These are phyloP conservation scores for Atethmia centrago DNA, from an alignment of 2,888 invertebrate species.

Conservation along the genomic window DNA sequence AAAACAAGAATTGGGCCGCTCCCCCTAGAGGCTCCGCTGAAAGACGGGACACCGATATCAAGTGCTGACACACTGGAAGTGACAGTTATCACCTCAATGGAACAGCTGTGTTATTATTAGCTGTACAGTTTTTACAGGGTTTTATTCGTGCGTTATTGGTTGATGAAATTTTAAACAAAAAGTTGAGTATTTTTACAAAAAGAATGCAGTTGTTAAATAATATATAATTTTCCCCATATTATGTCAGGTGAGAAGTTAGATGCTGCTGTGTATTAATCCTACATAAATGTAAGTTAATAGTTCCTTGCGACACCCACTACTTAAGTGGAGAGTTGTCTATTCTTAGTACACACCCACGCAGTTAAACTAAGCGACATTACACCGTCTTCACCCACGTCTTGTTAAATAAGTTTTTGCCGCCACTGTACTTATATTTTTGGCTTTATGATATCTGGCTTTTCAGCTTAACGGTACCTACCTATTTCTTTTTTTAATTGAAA, in stretches of 20 bases:
- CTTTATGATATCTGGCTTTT: neutral
- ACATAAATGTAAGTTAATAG: conserved; percentile 1
- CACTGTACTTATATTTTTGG: neutral
- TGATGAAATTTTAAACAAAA: too few species aligned
- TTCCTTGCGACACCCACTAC: neutral
- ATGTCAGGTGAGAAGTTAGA: neutral
- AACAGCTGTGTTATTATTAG: neutral
- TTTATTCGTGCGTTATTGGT: neutral
- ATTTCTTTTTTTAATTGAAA: neutral
- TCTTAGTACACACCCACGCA: conserved; percentile 9
- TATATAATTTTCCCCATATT: neutral
- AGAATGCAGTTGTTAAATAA: neutral
- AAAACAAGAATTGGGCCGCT: conserved; percentile 49
- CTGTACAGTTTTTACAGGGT: neutral
- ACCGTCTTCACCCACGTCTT: neutral
- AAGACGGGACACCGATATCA: conserved; percentile 21
- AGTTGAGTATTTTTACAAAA: neutral
- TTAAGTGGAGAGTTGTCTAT: neutral
- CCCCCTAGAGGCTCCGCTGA: conserved; percentile 27
- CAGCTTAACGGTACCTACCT: too few species aligned
- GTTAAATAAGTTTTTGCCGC: neutral
- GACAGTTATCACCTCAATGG: conserved; percentile 26
- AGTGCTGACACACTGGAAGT: conserved; percentile 27
- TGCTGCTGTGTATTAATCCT: neutral
- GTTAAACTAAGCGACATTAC: conserved; percentile 1